phyloP scores from a whole-genome alignment of 2,797 vertebrate genomes.

The Pipistrellus nathusii region DNA sequence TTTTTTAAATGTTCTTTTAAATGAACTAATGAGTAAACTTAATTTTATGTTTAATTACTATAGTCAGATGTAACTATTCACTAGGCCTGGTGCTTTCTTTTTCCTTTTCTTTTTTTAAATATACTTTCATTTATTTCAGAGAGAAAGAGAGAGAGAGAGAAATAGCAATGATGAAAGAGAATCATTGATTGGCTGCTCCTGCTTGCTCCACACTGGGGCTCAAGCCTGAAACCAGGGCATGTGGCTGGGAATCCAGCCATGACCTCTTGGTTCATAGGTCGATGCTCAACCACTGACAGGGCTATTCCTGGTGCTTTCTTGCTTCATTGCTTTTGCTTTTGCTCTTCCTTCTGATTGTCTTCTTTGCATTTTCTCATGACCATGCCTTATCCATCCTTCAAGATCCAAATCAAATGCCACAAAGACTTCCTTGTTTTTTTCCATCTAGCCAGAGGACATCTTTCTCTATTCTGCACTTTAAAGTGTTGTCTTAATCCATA shows the following conservation, averaged over 20 bases:
- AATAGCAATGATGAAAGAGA: too few relatives aligned
- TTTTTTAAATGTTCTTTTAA: constrained; percentile 31
- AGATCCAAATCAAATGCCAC: neutral
- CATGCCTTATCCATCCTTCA: neutral
- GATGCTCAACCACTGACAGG: too few relatives aligned
- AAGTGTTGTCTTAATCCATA: neutral
- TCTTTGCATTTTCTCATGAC: neutral
- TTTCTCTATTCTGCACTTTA: neutral
- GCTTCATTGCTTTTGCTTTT: constrained; percentile 13
- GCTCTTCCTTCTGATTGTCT: constrained; percentile 24
- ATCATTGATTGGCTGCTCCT: too few relatives aligned
- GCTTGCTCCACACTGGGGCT: too few relatives aligned
- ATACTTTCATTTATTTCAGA: too few relatives aligned
- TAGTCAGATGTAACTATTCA: neutral
- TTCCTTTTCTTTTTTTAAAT: neutral
- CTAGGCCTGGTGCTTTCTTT: neutral
- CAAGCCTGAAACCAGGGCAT: too few relatives aligned
- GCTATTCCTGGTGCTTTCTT: neutral
- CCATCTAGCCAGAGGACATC: neutral
- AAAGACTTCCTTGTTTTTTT: neutral
- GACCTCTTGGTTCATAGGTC: too few relatives aligned
- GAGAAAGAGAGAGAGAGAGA: too few relatives aligned
- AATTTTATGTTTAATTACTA: neutral
- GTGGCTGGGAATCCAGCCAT: too few relatives aligned
- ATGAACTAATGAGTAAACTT: neutral